phyloP scores from a whole-genome alignment of 2,888 invertebrate genomes.

The Seladonia tumulorum region DNA sequence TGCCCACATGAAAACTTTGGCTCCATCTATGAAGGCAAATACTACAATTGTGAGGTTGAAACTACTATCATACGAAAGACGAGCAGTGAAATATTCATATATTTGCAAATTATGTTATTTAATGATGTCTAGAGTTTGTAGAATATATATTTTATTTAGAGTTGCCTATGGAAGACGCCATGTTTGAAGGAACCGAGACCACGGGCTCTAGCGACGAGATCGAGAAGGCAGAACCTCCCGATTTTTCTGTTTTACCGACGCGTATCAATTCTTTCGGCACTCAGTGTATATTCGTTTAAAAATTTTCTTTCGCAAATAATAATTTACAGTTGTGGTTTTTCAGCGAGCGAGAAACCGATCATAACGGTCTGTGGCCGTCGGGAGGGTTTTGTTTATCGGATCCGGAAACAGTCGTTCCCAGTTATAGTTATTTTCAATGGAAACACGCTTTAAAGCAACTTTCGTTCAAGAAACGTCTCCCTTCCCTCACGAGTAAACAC shows the following conservation, averaged over 20 bases:
- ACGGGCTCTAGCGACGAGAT: not conserved
- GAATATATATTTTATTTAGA: not conserved
- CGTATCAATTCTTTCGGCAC: no score
- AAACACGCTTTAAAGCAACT: not conserved
- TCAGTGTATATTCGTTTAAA: no score
- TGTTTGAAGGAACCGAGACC: not conserved
- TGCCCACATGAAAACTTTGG: not conserved
- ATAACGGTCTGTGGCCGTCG: not conserved
- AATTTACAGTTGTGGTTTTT: not conserved
- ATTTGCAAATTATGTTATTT: not conserved
- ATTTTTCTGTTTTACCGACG: not conserved
- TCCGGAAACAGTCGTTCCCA: not conserved
- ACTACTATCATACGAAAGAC: not conserved
- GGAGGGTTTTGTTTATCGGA: not conserved
- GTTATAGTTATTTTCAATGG: not conserved
- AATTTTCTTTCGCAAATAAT: no score
- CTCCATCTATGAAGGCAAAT: not conserved
- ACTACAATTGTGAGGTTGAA: not conserved
- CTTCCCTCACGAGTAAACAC: not conserved
- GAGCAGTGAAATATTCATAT: not conserved
- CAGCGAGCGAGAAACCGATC: not conserved
- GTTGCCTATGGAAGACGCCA: not conserved
- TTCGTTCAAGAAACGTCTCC: not conserved
- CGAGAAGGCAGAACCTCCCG: not conserved
- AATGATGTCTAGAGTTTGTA: not conserved